Percentiles rank a stretch among this genome's conserved stretches.
These are phyloP conservation scores for Amblyteles armatorius DNA, from an alignment of 2,888 invertebrate species.

Conservation along the genomic window DNA sequence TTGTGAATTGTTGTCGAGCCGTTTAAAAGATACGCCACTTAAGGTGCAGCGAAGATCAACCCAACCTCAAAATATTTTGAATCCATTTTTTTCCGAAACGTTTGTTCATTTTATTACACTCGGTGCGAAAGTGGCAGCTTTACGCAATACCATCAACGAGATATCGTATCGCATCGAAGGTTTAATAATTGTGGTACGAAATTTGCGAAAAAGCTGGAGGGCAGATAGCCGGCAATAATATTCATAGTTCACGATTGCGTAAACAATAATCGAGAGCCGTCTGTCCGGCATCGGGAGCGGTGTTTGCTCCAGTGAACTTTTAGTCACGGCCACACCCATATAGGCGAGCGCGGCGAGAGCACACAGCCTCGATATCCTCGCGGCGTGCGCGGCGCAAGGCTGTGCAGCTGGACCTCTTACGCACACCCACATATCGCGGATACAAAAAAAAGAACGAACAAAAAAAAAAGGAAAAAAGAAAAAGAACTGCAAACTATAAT, in stretches of 20 bases:
- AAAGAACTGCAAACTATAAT: too few relatives aligned
- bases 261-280: constrained; percentile 67
- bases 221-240: background rate
- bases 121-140: too few relatives aligned
- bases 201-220: constrained; percentile 5
- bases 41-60: too few relatives aligned
- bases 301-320: constrained; percentile 84
- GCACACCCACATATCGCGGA: constrained; percentile 78
- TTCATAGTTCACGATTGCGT: constrained; percentile 33
- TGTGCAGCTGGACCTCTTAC: constrained; percentile 76
- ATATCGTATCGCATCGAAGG: background rate
- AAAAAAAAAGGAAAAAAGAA: background rate
- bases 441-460: background rate
- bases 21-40: too few relatives aligned
- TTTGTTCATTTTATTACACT: too few relatives aligned
- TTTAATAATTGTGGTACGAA: background rate
- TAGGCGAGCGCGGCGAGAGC: constrained; percentile 44
- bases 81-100: too few relatives aligned
- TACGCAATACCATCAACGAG: background rate
- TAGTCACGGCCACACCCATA: constrained; percentile 84
- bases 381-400: constrained; percentile 73
- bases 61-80: too few relatives aligned
- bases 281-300: constrained; percentile 69
- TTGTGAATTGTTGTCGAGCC: too few relatives aligned
- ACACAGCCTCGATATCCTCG: constrained; percentile 76